phyloP scores from a whole-genome alignment of 2,113 vertebrate species.

The Lophochroa leadbeateri region DNA sequence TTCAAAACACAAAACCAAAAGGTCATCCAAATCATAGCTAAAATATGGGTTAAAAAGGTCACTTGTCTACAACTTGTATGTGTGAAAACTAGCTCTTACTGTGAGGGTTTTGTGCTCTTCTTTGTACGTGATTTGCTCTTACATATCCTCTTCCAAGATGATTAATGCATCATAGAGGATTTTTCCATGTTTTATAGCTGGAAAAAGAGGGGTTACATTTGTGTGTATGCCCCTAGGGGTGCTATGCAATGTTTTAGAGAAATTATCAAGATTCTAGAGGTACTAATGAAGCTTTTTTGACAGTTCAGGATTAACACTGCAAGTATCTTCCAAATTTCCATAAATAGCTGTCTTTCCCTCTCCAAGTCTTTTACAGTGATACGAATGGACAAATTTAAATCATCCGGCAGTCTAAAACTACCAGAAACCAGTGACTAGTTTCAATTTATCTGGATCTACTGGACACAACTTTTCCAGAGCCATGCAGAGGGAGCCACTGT shows the following conservation, averaged over 20 bases:
- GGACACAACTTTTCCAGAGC: neutral
- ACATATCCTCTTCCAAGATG: neutral
- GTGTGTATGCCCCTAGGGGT: fast-evolving
- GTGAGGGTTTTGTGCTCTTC: neutral
- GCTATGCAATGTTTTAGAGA: neutral
- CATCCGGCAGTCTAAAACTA: neutral
- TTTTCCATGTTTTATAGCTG: neutral
- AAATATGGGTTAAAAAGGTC: neutral
- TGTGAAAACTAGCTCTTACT: neutral
- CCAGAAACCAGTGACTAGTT: neutral
- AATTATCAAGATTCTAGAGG: neutral
- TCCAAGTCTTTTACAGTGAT: neutral
- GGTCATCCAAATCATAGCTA: neutral
- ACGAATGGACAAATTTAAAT: neutral
- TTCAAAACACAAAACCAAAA: neutral
- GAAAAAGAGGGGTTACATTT: neutral
- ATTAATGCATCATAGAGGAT: neutral
- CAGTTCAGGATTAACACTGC: neutral
- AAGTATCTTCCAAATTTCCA: neutral
- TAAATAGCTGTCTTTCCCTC: neutral
- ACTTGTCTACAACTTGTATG: neutral
- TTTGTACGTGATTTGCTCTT: neutral
- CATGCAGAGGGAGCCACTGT: fast-evolving
- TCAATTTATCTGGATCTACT: neutral
- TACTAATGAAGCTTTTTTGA: neutral